phyloP scores from a whole-genome alignment of 2,797 vertebrate species.

The Clarias platycephalus region DNA sequence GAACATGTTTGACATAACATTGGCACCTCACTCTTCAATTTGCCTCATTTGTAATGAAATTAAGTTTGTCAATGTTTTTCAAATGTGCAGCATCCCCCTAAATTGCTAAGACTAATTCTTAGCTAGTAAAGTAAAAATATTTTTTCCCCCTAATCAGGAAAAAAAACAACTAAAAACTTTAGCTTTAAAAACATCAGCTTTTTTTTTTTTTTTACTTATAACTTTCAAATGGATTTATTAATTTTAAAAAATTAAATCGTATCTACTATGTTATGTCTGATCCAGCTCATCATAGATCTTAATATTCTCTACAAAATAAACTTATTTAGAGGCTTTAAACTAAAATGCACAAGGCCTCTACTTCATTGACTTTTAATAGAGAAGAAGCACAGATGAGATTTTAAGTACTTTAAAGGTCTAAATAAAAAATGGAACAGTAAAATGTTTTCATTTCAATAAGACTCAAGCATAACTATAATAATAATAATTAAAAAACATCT shows the following conservation, averaged over 20 bases:
- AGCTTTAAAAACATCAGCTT: not conserved
- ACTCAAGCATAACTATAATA: not conserved
- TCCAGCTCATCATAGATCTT: not conserved
- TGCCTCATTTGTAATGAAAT: not conserved
- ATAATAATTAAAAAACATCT: not conserved
- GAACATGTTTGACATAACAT: too few species aligned
- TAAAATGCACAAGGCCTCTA: not conserved
- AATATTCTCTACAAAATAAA: not conserved
- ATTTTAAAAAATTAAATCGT: not conserved
- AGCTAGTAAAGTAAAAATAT: not conserved
- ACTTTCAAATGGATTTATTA: not conserved
- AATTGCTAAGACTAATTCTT: not conserved
- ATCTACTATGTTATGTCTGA: not conserved
- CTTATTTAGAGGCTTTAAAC: not conserved
- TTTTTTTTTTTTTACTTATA: not conserved
- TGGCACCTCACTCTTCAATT: too few species aligned
- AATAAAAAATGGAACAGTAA: not conserved
- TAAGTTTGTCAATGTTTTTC: not conserved
- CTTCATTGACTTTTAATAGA: not conserved
- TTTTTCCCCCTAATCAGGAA: not conserved
- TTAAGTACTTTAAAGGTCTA: not conserved
- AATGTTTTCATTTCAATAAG: not conserved
- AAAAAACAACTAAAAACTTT: not conserved
- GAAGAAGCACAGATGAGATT: not conserved
- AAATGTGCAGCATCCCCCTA: too few species aligned